Evolutionary conservation across 1,140 invertebrate species (phyloP), one percentile per base, ranked within the genome.

Genomic region (Drosophila baimaii): DNA sequence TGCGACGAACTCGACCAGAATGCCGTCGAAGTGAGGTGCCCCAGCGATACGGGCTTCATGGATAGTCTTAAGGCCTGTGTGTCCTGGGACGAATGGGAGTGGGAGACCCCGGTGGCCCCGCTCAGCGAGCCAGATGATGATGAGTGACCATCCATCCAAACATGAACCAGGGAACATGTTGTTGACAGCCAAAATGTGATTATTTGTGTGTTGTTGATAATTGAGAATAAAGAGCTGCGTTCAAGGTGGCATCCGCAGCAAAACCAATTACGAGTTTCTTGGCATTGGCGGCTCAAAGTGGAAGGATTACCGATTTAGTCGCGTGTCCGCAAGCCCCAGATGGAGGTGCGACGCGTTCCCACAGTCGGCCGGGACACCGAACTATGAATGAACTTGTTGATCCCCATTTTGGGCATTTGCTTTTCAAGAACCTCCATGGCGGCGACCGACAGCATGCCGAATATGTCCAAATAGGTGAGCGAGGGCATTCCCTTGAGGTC

Each of bases 351-450:
- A 76, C 95, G 93, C 13, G 95, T 94, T 2, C 97, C 97, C 12
- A 98, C 96, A 1, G 97, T 98, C 0, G 97, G 97, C 33, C 97
- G 92, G 1, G 97, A 97, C 23, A 98, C 95, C 2, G 95, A 96
- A 77, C 97, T 94, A 77, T 94, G 93, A 77, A 94, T 93, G 51
- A 93, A 94, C 63, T 94, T 93, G 84, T 94, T 94, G 59, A 94
- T 85, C 19, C 93, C 92, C 49, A 94, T 92, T 25, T 92, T 76
- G 55, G 93, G 92, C 93, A 92, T 93, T 73, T 92, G 93, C 29
- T 93, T 86, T 33, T 94, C 79, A 4, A 93, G 81, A 1, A 91
- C 90, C 64, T 94, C 92, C 25, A 97, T 92, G 1, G 93, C 93
- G 63, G 92, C 92, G 1, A 92, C 54, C 94, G 94, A 94, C 56